Percentiles rank a stretch among this genome's conserved stretches.
Conservation (phyloP, 2,797 vertebrate genomes). For the Molossus molossus region DNA sequence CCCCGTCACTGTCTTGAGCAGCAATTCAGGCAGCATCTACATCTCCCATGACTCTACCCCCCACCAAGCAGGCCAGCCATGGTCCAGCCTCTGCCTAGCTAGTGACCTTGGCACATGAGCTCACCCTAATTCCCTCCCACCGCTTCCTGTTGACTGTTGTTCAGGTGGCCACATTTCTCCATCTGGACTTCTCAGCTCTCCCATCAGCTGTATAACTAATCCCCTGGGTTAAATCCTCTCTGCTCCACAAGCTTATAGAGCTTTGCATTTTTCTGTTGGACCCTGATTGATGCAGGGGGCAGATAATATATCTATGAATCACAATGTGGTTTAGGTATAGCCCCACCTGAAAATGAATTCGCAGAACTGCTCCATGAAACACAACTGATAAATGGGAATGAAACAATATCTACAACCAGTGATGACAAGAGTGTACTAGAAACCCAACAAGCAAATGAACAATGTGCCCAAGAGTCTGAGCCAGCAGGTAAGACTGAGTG, state of each 20-base stretch:
- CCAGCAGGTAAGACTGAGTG: constrained; percentile 29
- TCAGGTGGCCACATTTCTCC: background rate
- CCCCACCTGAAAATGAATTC: background rate
- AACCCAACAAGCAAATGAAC: background rate
- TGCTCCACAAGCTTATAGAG: background rate
- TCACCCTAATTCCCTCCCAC: background rate
- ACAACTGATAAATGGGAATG: background rate
- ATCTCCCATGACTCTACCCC: background rate
- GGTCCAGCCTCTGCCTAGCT: background rate
- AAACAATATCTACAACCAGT: background rate
- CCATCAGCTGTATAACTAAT: background rate
- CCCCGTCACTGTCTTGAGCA: background rate
- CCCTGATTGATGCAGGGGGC: background rate
- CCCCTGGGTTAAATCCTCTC: background rate
- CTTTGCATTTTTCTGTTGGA: background rate
- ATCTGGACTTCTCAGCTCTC: background rate
- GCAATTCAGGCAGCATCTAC: background rate
- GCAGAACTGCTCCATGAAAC: background rate
- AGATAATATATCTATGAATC: constrained; percentile 44
- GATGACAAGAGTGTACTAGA: background rate
- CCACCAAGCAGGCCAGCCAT: background rate
- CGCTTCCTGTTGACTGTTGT: background rate
- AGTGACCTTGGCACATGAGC: too few relatives aligned
- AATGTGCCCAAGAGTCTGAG: background rate
- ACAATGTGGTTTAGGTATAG: constrained; percentile 65